These are phyloP conservation scores for Blomia tropicalis DNA, from an alignment of 2,888 invertebrate genomes.

Conservation along the genomic window DNA sequence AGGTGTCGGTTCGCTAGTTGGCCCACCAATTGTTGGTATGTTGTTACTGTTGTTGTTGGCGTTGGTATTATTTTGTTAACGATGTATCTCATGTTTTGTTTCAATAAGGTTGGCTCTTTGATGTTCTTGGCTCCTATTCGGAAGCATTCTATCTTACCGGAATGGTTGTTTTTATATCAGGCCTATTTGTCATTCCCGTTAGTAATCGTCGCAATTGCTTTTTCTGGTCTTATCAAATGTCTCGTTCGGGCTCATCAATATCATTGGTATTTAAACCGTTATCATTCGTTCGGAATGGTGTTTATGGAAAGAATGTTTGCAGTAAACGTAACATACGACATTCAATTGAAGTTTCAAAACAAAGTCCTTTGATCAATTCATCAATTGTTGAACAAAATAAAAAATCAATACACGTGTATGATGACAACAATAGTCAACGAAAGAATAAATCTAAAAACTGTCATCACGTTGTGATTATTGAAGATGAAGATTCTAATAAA, in stretches of 20 bases:
- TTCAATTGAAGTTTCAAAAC: not conserved
- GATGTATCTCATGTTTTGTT: conserved; percentile 6
- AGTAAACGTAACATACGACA: not conserved
- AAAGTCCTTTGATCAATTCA: not conserved
- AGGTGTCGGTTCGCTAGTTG: conserved; percentile 72
- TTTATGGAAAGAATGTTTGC: conserved; percentile 1
- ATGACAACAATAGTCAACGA: not conserved
- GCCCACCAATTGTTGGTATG: conserved; percentile 72
- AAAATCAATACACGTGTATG: not conserved
- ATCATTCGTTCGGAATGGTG: not conserved
- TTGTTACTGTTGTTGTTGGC: conserved; percentile 2
- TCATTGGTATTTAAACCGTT: conserved; percentile 1
- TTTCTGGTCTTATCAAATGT: not conserved
- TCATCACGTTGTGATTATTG: conserved; percentile 3
- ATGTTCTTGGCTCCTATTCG: conserved; percentile 55
- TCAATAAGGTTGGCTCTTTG: conserved; percentile 56
- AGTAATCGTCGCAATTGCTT: conserved; percentile 19
- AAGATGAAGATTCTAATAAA: not conserved
- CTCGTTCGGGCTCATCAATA: not conserved
- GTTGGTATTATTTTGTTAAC: too few species aligned
- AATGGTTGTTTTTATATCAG: conserved; percentile 58
- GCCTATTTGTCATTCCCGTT: conserved; percentile 43
- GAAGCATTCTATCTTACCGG: conserved; percentile 66
- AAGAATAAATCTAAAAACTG: not conserved
- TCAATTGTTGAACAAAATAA: not conserved